Evolutionary conservation across 2,797 vertebrate genomes (phyloP).

Genomic region (Harpagifer antarcticus): DNA sequence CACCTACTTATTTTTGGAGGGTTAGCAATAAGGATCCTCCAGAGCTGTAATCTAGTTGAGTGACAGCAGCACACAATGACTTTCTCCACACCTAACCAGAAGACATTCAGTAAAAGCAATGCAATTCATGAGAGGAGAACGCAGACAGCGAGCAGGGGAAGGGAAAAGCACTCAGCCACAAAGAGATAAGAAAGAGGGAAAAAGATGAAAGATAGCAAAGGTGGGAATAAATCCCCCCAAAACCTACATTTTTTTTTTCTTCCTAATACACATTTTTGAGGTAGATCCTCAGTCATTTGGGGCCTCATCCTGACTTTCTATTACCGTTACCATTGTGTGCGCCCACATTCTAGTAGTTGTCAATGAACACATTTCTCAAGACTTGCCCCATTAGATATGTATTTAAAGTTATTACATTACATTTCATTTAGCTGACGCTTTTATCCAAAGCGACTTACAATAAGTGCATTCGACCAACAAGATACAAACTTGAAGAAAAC

Average conservation of each 20-base stretch:
- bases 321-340: conserved; percentile 26
- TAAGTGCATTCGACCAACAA: too few species aligned
- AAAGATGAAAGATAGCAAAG: conserved; percentile 70
- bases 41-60: conserved; percentile 79
- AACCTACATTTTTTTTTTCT: conserved; percentile 64
- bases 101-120: conserved; percentile 72
- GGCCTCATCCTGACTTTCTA: conserved; percentile 44
- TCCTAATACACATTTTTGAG: conserved; percentile 43
- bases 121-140: conserved; percentile 70
- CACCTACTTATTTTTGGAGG: conserved; percentile 76
- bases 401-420: conserved; percentile 17
- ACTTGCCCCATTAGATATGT: conserved; percentile 10
- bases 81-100: conserved; percentile 69
- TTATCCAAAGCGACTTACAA: too few species aligned
- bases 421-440: too few species aligned
- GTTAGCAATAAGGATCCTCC: conserved; percentile 66
- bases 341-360: conserved; percentile 23
- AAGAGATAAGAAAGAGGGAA: conserved; percentile 67
- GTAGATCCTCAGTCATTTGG: conserved; percentile 51
- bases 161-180: conserved; percentile 67
- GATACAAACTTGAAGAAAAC: too few species aligned
- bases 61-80: conserved; percentile 77
- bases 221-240: conserved; percentile 50
- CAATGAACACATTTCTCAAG: conserved; percentile 44
- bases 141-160: conserved; percentile 57